phyloP scores from a whole-genome alignment of 2,113 vertebrate genomes.

The Harpagus bidentatus region DNA sequence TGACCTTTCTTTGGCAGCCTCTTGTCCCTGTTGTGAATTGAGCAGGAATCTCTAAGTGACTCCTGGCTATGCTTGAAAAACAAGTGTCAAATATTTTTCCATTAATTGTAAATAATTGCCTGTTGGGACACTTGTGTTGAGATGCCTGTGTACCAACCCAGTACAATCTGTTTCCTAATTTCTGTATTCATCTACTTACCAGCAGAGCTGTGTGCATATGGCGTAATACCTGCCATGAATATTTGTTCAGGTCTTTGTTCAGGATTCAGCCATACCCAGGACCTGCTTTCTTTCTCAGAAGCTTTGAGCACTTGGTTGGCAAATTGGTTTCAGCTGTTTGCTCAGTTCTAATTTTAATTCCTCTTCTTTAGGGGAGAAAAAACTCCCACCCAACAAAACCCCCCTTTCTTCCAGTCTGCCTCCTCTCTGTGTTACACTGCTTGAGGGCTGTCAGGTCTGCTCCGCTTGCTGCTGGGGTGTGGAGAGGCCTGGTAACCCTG shows the following conservation, averaged over 20 bases:
- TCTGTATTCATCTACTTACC: neutral
- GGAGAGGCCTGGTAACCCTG: neutral
- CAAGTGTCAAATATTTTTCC: neutral
- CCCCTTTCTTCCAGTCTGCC: neutral
- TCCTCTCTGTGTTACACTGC: no score
- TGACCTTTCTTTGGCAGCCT: neutral
- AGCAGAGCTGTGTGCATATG: neutral
- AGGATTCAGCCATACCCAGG: neutral
- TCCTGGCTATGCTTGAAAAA: neutral
- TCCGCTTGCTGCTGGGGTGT: neutral
- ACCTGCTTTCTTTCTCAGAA: neutral
- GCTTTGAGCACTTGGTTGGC: neutral
- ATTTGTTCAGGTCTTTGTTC: neutral
- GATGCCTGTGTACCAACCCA: neutral
- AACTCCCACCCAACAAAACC: neutral
- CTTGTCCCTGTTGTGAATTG: neutral
- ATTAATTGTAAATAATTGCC: neutral
- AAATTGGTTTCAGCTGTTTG: neutral
- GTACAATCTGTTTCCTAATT: neutral
- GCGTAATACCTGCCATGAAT: fast-evolving
- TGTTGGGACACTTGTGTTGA: neutral
- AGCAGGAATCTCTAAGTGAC: neutral
- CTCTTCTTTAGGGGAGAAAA: neutral
- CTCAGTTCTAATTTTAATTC: neutral
- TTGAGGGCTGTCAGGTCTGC: neutral